A percentile compares a stretch with the other conserved stretches of the same genome.
These are phyloP conservation scores for Melopsittacus undulatus DNA, from an alignment of 2,797 vertebrate species.

Conservation along the genomic window DNA sequence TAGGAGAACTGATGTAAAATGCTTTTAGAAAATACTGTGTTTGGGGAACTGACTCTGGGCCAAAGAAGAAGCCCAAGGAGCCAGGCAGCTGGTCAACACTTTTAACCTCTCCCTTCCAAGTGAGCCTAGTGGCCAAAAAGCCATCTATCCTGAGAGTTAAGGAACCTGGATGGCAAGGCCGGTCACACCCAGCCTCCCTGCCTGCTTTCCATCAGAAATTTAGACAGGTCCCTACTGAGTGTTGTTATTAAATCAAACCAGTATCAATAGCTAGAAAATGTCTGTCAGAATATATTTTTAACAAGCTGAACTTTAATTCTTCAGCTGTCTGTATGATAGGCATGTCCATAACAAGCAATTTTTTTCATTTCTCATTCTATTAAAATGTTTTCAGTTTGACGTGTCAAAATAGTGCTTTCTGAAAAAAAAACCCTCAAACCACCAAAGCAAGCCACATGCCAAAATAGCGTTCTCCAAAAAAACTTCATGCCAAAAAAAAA, in stretches of 20 bases:
- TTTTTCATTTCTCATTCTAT: conserved; percentile 2
- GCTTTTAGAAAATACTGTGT: neutral
- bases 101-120: neutral
- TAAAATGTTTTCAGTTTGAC: neutral
- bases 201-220: conserved; percentile 1
- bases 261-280: conserved; percentile 17
- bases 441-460: neutral
- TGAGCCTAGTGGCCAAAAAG: neutral
- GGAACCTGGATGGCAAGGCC: neutral
- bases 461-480: neutral
- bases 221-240: neutral
- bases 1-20: neutral
- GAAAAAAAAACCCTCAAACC: neutral
- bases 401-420: neutral
- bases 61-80: neutral
- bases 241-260: conserved; percentile 19
- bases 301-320: conserved; percentile 22
- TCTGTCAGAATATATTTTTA: conserved; percentile 29
- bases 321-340: neutral
- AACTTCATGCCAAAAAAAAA: neutral
- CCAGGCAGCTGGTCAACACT: neutral
- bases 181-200: neutral
- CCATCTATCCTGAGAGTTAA: neutral
- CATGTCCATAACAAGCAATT: neutral
- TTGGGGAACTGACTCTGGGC: neutral